These are phyloP conservation scores for Sandelia bainsii DNA, from an alignment of 2,797 vertebrate genomes.

Conservation along the genomic window DNA sequence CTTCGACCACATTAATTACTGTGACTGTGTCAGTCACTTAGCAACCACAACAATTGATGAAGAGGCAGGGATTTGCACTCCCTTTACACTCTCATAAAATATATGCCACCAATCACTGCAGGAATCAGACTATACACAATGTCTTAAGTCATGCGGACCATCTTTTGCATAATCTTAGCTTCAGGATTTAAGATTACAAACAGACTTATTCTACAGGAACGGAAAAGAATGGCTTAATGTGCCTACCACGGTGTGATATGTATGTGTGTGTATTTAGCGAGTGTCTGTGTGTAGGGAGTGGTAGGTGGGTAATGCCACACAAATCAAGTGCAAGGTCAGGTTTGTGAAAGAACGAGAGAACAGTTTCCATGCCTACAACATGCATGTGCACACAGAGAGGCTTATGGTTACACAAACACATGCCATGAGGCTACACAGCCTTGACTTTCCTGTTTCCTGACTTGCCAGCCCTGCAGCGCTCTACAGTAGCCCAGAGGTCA, in stretches of 20 bases:
- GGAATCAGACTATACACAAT: conserved; percentile 1
- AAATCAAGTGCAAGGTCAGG: conserved; percentile 48
- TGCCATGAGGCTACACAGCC: conserved; percentile 22
- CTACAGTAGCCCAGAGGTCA: conserved; percentile 62
- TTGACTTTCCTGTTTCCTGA: conserved; percentile 58
- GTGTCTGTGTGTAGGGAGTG: not conserved
- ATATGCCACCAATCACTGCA: not conserved
- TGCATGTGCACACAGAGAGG: conserved; percentile 55
- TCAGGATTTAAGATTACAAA: conserved; percentile 27
- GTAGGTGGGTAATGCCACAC: conserved; percentile 5
- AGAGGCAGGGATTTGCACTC: conserved; percentile 2
- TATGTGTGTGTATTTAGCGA: not conserved
- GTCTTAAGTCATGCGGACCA: not conserved
- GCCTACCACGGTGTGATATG: not conserved
- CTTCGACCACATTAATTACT: conserved; percentile 27
- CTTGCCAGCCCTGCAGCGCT: conserved; percentile 11
- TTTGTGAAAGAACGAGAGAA: conserved; percentile 27
- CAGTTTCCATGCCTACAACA: conserved; percentile 76
- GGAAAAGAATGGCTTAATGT: not conserved
- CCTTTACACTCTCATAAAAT: conserved; percentile 9
- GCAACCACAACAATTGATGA: conserved; percentile 41
- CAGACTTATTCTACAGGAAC: not conserved
- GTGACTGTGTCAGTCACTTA: conserved; percentile 23
- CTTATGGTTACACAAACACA: conserved; percentile 47
- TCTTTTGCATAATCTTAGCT: conserved; percentile 16